Evolutionary conservation across 2,797 vertebrate species (phyloP).

Genomic region (Busarellus nigricollis): DNA sequence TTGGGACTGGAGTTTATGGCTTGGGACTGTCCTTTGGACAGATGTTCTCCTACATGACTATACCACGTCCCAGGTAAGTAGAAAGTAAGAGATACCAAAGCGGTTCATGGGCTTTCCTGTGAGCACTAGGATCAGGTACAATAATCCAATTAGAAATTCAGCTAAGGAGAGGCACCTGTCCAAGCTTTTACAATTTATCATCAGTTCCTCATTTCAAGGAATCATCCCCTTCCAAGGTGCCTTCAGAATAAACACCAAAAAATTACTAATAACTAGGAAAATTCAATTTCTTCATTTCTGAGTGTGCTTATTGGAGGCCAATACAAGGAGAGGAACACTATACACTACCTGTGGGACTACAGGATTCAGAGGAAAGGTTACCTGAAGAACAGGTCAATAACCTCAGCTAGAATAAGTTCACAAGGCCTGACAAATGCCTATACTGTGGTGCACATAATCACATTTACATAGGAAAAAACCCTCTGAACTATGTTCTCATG

Average conservation of each 20-base stretch:
- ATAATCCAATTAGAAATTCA: not conserved
- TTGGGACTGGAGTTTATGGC: not conserved
- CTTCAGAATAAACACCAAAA: not conserved
- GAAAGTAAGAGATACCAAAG: not conserved
- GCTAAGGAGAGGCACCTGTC: not conserved
- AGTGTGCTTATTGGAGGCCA: not conserved
- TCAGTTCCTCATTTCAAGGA: not conserved
- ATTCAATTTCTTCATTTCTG: not conserved
- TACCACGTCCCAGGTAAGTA: fast-evolving
- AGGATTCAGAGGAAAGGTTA: not conserved
- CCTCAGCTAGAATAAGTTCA: not conserved
- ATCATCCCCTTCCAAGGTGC: not conserved
- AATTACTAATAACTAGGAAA: not conserved
- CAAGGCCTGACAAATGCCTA: not conserved
- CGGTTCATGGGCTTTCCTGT: not conserved
- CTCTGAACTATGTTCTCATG: not conserved
- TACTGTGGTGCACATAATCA: not conserved
- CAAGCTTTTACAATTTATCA: not conserved
- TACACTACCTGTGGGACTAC: not conserved
- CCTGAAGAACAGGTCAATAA: not conserved
- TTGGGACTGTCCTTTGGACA: too few relatives aligned
- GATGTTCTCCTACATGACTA: not conserved
- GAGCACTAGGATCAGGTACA: not conserved
- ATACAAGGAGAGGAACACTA: not conserved
- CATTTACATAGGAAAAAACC: fast-evolving